Evolutionary conservation across 2,113 vertebrate genomes (phyloP).

Genomic region (Mobula hypostoma): DNA sequence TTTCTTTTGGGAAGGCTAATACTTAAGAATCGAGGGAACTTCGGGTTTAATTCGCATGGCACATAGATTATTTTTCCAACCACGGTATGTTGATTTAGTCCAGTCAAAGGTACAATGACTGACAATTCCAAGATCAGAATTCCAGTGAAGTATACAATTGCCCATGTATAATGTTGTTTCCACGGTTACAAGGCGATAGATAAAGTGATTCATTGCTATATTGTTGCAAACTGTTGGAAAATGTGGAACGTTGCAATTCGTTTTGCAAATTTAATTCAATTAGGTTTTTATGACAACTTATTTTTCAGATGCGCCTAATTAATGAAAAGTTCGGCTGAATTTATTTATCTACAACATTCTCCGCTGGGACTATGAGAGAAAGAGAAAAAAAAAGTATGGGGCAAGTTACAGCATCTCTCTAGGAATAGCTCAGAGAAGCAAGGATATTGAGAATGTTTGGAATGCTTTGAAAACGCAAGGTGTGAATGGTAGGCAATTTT

Average conservation of each 20-base stretch:
- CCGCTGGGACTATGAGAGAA: neutral
- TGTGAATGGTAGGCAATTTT: neutral
- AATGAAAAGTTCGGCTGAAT: neutral
- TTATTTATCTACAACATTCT: neutral
- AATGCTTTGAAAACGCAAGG: neutral
- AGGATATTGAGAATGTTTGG: neutral
- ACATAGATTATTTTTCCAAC: neutral
- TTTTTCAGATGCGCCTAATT: neutral
- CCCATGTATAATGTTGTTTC: neutral
- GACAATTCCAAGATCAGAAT: neutral
- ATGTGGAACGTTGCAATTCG: neutral
- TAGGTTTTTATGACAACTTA: neutral
- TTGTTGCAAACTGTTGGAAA: neutral
- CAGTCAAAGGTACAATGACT: neutral
- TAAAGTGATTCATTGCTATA: constrained; percentile 1
- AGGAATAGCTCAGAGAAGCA: neutral
- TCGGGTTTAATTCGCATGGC: neutral
- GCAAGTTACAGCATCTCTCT: neutral
- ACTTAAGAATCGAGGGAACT: neutral
- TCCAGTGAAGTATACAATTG: neutral
- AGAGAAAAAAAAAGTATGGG: neutral
- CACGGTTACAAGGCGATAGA: neutral
- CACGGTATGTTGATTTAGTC: neutral
- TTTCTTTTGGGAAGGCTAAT: neutral
- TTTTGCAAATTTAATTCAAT: neutral